A percentile compares a stretch with the other conserved stretches of the same genome.
Evolutionary conservation across 2,888 invertebrate genomes (phyloP).

Genomic region (Hedya salicella): DNA sequence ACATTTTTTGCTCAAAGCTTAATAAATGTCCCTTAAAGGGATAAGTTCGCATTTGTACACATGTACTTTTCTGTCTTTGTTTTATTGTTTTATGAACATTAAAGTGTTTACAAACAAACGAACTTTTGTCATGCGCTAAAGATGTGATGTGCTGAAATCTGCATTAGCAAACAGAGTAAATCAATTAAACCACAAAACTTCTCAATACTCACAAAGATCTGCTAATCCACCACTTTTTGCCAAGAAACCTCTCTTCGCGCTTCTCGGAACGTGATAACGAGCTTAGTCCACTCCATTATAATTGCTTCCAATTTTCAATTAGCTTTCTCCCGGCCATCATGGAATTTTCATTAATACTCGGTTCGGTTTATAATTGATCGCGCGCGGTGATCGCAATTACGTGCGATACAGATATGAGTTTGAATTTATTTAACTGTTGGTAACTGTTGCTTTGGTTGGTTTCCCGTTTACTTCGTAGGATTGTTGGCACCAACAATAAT

Average conservation of each 20-base stretch:
- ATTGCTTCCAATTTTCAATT: conserved; percentile 54
- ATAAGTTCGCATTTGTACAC: no score
- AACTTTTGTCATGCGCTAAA: no score
- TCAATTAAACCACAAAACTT: background rate
- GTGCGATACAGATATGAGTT: conserved; percentile 18
- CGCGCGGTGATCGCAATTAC: conserved; percentile 22
- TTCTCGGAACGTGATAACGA: conserved; percentile 33
- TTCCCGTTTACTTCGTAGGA: background rate
- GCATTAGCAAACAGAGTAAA: no score
- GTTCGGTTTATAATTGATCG: conserved; percentile 45
- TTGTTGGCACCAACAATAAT: no score
- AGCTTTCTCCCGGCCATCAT: conserved; percentile 49
- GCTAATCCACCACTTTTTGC: conserved; percentile 22
- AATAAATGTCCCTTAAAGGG: no score
- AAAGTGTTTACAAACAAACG: no score
- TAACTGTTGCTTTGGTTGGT: background rate
- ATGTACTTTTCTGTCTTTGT: no score
- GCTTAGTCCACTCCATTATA: conserved; percentile 48
- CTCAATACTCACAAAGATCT: background rate
- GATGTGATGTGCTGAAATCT: no score
- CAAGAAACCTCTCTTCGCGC: conserved; percentile 8
- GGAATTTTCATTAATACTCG: conserved; percentile 52
- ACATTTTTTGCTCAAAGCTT: no score
- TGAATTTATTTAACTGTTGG: conserved; percentile 25
- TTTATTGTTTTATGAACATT: no score